A percentile compares a stretch with the other conserved stretches of the same genome.
These are phyloP conservation scores for Selenia dentaria DNA, from an alignment of 2,888 invertebrate genomes.

Conservation along the genomic window DNA sequence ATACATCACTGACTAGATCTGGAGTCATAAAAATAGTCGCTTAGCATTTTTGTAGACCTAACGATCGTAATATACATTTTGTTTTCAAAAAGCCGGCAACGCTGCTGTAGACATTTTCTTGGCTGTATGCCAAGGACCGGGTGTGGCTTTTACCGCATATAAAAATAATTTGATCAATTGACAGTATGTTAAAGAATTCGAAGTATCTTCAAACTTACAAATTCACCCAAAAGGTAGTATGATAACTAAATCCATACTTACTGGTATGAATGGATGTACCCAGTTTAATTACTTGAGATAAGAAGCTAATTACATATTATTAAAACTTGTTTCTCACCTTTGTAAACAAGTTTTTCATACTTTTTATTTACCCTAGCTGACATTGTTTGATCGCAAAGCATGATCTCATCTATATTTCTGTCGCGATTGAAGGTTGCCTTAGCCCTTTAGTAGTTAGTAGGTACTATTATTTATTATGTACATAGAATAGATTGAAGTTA, in stretches of 20 bases:
- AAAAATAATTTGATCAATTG: slow-evolving; percentile 30
- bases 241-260: slow-evolving; percentile 8
- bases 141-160: slow-evolving; percentile 47
- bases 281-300: slow-evolving; percentile 4
- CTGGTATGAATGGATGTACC: not conserved
- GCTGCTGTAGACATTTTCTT: slow-evolving; percentile 53
- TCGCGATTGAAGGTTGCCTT: slow-evolving; percentile 39
- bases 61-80: slow-evolving; percentile 14
- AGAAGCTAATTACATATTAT: slow-evolving; percentile 5
- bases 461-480: too few relatives aligned
- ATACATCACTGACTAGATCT: slow-evolving; percentile 2
- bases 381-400: slow-evolving; percentile 32
- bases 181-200: slow-evolving; percentile 14
- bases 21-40: slow-evolving; percentile 5
- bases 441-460: slow-evolving; percentile 37
- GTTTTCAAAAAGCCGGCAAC: slow-evolving; percentile 50
- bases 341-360: slow-evolving; percentile 13
- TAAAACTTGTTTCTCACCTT: slow-evolving; percentile 7
- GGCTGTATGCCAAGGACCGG: slow-evolving; percentile 64
- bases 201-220: too few relatives aligned
- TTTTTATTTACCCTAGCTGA: slow-evolving; percentile 30
- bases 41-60: slow-evolving; percentile 8
- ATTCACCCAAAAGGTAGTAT: too few relatives aligned
- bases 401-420: slow-evolving; percentile 52
- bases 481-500: too few relatives aligned